Evolutionary conservation across 1,140 invertebrate species (phyloP), one percentile per base, ranked within the genome.

Genomic region (Heliconius himera): DNA sequence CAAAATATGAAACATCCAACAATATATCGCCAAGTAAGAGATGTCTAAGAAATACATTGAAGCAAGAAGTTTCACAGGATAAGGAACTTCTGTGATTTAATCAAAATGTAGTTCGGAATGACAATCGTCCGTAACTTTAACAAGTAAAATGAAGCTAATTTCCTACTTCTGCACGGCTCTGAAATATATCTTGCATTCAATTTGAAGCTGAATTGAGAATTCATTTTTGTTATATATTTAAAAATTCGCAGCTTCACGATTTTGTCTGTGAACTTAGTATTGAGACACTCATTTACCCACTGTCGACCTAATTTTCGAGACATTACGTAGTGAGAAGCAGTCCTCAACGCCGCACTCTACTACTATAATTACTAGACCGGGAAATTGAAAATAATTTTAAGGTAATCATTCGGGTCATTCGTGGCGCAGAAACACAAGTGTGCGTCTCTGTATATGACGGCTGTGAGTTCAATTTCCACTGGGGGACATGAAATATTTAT

Each of bases 101-200:
- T 79, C 73, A 79, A 60, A 70, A 73, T 60, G 56, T 74, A 79
- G 73, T 75, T 71, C 66, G 78, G 73, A 38, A 79, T 74, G 78
- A 79, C 73, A 79, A 79, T 79, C 73, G 73, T 51, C 54, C 54
- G 38, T 29, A 79, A 79, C 38, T 79, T 79, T 71, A 41, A 29
- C 56, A 33, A 60, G 66, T 71, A 73, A 79, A 79, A 79, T 49
- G 78, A 74, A 79, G 74, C 38, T 70, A 76, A 76, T 76, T 76
- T 29, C 26, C 56, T 76, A 76, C 74, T 51, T 60, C 51, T 41
- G 36, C 46, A 29, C 60, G 74, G 54, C 3, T 66, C 60, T 66
- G 22, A 66, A 66, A 66, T 66, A 66, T 66, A 66, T 29, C 5
- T 66, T 66, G 13, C 22, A 8, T 66, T 66, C 60, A 29, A 29